Base-by-base conservation (phyloP, 2,888 invertebrate genomes). In the Lucinisca nassula region DNA sequence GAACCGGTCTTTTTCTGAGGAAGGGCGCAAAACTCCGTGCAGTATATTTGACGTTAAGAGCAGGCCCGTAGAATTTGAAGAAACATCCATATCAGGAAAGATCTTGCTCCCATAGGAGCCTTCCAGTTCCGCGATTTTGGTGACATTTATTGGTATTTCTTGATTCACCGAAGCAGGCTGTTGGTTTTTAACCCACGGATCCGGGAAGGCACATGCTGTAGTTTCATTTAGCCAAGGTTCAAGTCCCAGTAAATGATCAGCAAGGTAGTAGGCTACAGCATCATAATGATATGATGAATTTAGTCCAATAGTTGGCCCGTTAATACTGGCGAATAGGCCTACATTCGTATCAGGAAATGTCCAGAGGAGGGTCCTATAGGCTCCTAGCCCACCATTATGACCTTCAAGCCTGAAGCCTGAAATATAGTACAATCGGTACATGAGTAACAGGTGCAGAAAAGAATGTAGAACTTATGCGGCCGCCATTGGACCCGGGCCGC, bases 311-410 rank as follows among this genome's bases (percentile, higher is more conserved):
- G 49, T 72, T 14, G 87, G 89, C 2, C 89, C 89, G 55, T 83
- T 90, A 35, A 72, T 78, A 72, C 85, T 85, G 1, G 70, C 82
- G 61, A 81, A 90, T 12, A 90, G 12, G 45, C 89, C 87, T 27
- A 73, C 51, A 32, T 87, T 45, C 17, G 35, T 45, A 24, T 89
- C 87, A 6, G 89, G 87, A 51, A 80, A 87, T 17, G 84, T 30
- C 79, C 84, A 79, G 24, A 82, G 8, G 2, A 40, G 14, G 0
- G 82, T 85, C 10, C 73, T 80, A 51, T 89, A 89, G 32, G 89
- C 81, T 30, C 74, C 79, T 1, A 87, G 24, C 0, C 83, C 84
- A 10, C 89, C 89, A 30, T 74, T 85, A 49, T 89, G 89, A 79
- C 82, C 82, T 30, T 79, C 24, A 17, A 32, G 72, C 35, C 51